A percentile compares a stretch with the other conserved stretches of the same genome.
Evolutionary conservation across 2,797 vertebrate genomes (phyloP).

Genomic region (Siniperca scherzeri): DNA sequence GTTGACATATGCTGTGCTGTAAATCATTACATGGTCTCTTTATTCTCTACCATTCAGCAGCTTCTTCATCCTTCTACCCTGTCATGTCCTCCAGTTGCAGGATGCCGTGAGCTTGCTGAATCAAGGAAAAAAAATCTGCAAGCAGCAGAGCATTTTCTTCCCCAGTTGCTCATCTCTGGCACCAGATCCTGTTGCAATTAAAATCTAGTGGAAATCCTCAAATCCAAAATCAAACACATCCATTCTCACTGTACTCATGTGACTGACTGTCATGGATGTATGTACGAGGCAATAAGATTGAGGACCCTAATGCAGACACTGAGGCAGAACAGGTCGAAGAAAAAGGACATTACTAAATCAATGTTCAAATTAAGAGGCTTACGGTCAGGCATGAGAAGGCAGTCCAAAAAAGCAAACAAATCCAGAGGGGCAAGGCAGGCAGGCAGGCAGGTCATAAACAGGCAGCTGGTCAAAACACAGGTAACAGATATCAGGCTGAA

Average conservation of each 20-base stretch:
- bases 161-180: conserved; percentile 51
- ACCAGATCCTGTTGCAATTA: conserved; percentile 55
- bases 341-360: background rate
- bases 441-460: background rate
- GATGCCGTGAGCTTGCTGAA: conserved; percentile 62
- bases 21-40: conserved; percentile 37
- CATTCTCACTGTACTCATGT: conserved; percentile 21
- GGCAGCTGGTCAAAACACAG: background rate
- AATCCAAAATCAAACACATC: conserved; percentile 51
- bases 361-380: background rate
- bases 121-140: conserved; percentile 58
- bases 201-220: conserved; percentile 27
- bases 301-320: background rate
- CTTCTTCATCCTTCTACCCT: conserved; percentile 36
- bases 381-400: background rate
- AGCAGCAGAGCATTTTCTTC: conserved; percentile 46
- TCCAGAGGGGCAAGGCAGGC: background rate
- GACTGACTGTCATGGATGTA: background rate
- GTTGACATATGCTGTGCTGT: conserved; percentile 33
- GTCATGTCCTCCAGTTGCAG: conserved; percentile 46
- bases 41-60: conserved; percentile 18
- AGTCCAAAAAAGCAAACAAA: conserved; percentile 1
- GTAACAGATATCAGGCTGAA: background rate
- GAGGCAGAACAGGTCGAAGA: background rate
- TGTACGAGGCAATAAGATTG: background rate